A percentile compares a stretch with the other conserved stretches of the same genome.
phyloP scores from a whole-genome alignment of 2,113 vertebrate species.

The Boulengeromyrus knoepffleri region DNA sequence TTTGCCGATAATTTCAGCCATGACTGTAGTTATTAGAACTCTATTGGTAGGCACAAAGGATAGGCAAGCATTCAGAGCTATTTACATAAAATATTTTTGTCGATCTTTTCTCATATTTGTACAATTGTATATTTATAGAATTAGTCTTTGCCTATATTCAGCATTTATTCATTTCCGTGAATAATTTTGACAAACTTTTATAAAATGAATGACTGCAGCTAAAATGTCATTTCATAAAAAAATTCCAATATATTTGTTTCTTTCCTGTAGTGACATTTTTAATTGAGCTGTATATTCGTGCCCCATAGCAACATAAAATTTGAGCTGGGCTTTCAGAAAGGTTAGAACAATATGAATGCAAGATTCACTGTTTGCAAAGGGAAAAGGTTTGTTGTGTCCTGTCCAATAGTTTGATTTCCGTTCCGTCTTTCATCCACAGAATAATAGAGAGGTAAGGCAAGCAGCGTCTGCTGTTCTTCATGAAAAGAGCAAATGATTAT shows the following conservation, averaged over 20 bases:
- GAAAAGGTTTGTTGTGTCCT: not conserved
- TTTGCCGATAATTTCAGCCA: no score
- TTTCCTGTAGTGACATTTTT: not conserved
- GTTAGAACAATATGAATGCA: not conserved
- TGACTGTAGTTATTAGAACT: not conserved
- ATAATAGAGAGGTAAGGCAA: not conserved
- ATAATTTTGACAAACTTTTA: not conserved
- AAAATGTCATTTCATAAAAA: not conserved
- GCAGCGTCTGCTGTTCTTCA: conserved; percentile 32
- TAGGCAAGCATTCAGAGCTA: not conserved
- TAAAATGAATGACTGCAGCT: not conserved
- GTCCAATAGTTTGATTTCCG: not conserved
- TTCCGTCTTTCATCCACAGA: not conserved
- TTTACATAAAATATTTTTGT: not conserved
- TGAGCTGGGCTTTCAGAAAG: not conserved
- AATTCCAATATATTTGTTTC: not conserved
- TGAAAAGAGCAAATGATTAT: conserved; percentile 47
- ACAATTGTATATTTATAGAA: not conserved
- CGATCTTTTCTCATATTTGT: not conserved
- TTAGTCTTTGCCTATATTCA: not conserved
- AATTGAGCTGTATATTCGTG: not conserved
- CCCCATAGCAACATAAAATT: not conserved
- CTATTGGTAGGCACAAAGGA: not conserved
- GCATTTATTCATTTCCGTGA: not conserved
- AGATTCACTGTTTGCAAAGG: not conserved